Evolutionary conservation across 2,888 invertebrate genomes (phyloP).

Genomic region (Heliconius aoede): DNA sequence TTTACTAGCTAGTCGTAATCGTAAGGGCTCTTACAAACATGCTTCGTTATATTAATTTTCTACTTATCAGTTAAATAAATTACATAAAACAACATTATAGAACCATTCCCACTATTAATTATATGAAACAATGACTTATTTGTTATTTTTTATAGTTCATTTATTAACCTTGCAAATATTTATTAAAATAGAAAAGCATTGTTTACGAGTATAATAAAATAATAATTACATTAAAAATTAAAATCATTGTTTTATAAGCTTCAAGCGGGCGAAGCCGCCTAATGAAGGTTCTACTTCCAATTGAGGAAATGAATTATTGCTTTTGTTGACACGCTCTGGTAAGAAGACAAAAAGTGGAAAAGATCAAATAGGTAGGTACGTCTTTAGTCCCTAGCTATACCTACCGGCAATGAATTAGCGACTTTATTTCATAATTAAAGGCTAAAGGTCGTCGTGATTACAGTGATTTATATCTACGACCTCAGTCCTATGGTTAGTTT

Average conservation of each 20-base stretch:
- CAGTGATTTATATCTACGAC: not conserved
- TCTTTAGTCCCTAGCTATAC: too few species aligned
- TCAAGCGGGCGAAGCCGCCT: too few species aligned
- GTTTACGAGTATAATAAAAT: too few species aligned
- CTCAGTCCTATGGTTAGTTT: not conserved
- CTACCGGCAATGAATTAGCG: not conserved
- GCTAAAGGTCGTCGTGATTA: slow-evolving; percentile 1
- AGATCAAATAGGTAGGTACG: too few species aligned
- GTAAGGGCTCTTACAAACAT: too few species aligned
- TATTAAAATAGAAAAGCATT: not conserved
- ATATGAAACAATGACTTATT: not conserved
- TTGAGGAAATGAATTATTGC: too few species aligned
- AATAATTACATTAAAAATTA: too few species aligned
- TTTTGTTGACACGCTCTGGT: too few species aligned
- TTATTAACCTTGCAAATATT: slow-evolving; percentile 1
- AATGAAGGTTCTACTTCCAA: too few species aligned
- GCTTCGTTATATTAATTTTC: not conserved
- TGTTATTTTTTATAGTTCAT: not conserved
- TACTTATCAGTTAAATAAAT: not conserved
- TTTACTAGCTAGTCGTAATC: too few species aligned
- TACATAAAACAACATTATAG: not conserved
- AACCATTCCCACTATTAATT: not conserved
- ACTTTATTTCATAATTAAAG: not conserved
- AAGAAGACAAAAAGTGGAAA: too few species aligned
- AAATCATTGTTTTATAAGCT: too few species aligned